Evolutionary conservation across 2,888 invertebrate species (phyloP), one percentile per base, ranked within the genome.

Genomic region (Trichogramma dendrolimi): DNA sequence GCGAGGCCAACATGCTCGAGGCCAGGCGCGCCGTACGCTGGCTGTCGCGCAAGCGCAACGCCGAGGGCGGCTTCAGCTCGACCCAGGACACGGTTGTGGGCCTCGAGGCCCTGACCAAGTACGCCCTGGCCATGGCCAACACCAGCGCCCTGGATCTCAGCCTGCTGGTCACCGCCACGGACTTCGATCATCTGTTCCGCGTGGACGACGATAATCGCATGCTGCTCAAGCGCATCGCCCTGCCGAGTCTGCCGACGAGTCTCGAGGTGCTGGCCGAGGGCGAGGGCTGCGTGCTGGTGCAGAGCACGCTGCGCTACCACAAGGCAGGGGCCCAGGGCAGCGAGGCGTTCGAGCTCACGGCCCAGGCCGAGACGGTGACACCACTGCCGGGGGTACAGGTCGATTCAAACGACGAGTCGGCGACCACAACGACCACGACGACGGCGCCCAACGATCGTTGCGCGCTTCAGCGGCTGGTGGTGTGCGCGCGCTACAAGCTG

Each of bases 51-150:
- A 87, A 90, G 71, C 81, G 88, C 49, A 85, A 86, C 62, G 80
- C 85, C 4, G 79, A 84, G 4, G 92, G 92, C 4, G 91, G 90
- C 1, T 91, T 91, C 71, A 78, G 85, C 0, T 87, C 91, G 1
- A 91, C 92, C 0, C 91, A 89, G 81, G 86, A 86, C 69, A 86
- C 86, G 0, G 83, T 84, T 1, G 80, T 86, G 8, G 86, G 84
- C 5, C 76, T 87, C 14, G 85, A 86, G 68, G 86, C 86, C 0
- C 72, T 86, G 8, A 80, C 85, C 0, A 82, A 82, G 69, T 86
- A 84, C 71, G 83, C 84, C 3, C 71, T 77, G 4, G 73, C 80
- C 1, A 78, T 84, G 60, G 68, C 71, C 4, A 79, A 78, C 55
- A 75, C 75, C 10, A 78, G 79, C 53, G 72, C 79, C 5, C 76